Percentiles rank a stretch among this genome's conserved stretches.
phyloP scores from a whole-genome alignment of 2,797 vertebrate genomes.

The Rhinatrema bivittatum region DNA sequence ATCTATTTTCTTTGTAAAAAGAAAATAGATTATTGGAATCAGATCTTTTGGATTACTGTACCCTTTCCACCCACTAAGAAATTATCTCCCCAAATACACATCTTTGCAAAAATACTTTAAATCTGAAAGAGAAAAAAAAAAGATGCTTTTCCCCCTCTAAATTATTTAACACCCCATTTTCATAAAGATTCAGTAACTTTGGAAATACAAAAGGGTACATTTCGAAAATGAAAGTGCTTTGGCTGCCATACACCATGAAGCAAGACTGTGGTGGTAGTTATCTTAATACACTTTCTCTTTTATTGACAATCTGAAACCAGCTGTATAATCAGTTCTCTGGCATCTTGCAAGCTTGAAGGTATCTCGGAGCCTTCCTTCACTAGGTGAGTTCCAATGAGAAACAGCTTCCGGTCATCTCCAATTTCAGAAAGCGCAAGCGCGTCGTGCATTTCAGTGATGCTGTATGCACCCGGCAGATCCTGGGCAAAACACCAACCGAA shows the following conservation, averaged over 20 bases:
- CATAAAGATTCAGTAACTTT: slow-evolving; percentile 6
- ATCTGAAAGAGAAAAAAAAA: slow-evolving; percentile 15
- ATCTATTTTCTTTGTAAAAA: too few relatives aligned
- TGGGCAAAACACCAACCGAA: slow-evolving; percentile 36
- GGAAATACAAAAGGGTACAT: slow-evolving; percentile 9
- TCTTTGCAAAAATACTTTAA: slow-evolving; percentile 24
- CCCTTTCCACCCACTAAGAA: slow-evolving; percentile 11
- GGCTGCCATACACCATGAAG: slow-evolving; percentile 4
- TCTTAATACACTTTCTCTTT: not conserved
- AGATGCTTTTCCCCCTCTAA: slow-evolving; percentile 13
- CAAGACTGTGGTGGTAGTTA: not conserved
- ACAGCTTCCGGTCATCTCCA: slow-evolving; percentile 72
- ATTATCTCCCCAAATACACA: not conserved
- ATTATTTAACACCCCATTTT: slow-evolving; percentile 15
- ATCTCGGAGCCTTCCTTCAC: slow-evolving; percentile 52
- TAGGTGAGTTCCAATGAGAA: slow-evolving; percentile 77
- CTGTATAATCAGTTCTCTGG: slow-evolving; percentile 75
- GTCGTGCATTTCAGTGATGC: slow-evolving; percentile 82
- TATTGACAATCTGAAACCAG: slow-evolving; percentile 58
- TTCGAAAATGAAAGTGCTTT: slow-evolving; percentile 16
- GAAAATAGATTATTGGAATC: too few relatives aligned
- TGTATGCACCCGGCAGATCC: slow-evolving; percentile 73
- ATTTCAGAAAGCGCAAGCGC: slow-evolving; percentile 66
- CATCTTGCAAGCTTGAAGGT: slow-evolving; percentile 68
- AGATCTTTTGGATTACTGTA: too few relatives aligned